These are phyloP conservation scores for Podarcis raffonei DNA, from an alignment of 2,113 vertebrate genomes.

Conservation along the genomic window DNA sequence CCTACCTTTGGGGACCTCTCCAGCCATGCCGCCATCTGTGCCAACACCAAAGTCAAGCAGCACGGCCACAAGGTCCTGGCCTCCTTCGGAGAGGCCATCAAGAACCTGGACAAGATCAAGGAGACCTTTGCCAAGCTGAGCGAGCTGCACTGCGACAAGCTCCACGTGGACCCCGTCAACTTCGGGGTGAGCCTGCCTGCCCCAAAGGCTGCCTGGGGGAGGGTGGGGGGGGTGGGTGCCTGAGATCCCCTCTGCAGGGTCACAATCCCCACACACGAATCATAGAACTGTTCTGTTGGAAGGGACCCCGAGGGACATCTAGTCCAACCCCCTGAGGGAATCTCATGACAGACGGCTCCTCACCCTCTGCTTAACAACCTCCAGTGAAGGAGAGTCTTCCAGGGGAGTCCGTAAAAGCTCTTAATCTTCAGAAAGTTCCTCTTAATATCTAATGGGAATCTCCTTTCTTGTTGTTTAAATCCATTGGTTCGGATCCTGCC, in stretches of 20 bases:
- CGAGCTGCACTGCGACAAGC: slow-evolving; percentile 85
- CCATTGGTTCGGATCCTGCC: too few relatives aligned
- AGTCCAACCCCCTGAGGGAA: too few relatives aligned
- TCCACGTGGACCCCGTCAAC: slow-evolving; percentile 87
- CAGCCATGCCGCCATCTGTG: slow-evolving; percentile 71
- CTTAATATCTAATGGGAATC: too few relatives aligned
- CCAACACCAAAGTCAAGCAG: slow-evolving; percentile 76
- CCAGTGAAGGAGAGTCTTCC: too few relatives aligned
- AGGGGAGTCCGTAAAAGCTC: too few relatives aligned
- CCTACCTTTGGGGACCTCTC: slow-evolving; percentile 58
- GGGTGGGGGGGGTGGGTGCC: too few relatives aligned
- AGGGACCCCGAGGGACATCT: neutral
- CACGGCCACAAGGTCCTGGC: slow-evolving; percentile 84
- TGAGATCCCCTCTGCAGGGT: neutral
- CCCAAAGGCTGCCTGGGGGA: fast-evolving
- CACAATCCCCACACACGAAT: neutral
- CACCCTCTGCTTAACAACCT: too few relatives aligned
- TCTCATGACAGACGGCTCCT: too few relatives aligned
- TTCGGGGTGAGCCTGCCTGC: slow-evolving; percentile 62
- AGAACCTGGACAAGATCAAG: slow-evolving; percentile 85
- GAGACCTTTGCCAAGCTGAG: slow-evolving; percentile 78
- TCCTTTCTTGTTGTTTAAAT: too few relatives aligned
- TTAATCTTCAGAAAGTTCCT: too few relatives aligned
- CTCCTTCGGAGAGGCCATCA: slow-evolving; percentile 81
- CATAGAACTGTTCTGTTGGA: neutral